A percentile compares a stretch with the other conserved stretches of the same genome.
These are phyloP conservation scores for Camelus bactrianus DNA, from an alignment of 2,113 vertebrate genomes.

Conservation along the genomic window DNA sequence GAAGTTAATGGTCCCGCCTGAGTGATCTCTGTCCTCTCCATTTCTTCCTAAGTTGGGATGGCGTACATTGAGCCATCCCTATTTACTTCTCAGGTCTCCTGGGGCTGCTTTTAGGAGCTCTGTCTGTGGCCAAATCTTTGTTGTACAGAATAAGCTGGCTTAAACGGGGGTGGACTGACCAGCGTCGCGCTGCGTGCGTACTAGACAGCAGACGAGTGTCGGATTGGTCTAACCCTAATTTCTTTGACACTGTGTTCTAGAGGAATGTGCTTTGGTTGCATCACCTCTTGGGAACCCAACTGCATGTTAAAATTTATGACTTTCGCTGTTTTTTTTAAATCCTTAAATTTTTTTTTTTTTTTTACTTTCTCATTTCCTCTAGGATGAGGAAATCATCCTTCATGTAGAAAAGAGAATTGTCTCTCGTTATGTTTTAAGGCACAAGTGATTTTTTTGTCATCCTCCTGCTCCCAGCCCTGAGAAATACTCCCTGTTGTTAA, in stretches of 20 bases:
- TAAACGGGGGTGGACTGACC: background rate
- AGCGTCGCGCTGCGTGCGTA: fast-evolving
- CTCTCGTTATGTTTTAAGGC: background rate
- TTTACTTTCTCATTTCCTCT: background rate
- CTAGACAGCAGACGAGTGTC: background rate
- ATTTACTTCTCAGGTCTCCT: background rate
- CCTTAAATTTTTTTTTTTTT: background rate
- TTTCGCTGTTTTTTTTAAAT: background rate
- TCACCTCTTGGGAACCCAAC: background rate
- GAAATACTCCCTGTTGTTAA: background rate
- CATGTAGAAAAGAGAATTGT: background rate
- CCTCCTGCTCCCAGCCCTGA: background rate
- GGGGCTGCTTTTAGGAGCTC: background rate
- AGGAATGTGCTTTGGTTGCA: background rate
- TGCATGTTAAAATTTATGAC: background rate
- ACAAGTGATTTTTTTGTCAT: background rate
- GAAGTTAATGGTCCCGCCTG: background rate
- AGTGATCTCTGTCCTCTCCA: background rate
- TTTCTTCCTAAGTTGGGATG: background rate
- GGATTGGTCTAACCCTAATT: background rate
- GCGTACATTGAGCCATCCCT: background rate
- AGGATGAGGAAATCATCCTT: background rate
- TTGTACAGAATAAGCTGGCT: background rate
- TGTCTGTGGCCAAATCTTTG: background rate
- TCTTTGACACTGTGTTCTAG: background rate